Percentiles rank a stretch among this genome's conserved stretches.
Conservation (phyloP, 2,113 vertebrate species). For the Pagrus major region DNA sequence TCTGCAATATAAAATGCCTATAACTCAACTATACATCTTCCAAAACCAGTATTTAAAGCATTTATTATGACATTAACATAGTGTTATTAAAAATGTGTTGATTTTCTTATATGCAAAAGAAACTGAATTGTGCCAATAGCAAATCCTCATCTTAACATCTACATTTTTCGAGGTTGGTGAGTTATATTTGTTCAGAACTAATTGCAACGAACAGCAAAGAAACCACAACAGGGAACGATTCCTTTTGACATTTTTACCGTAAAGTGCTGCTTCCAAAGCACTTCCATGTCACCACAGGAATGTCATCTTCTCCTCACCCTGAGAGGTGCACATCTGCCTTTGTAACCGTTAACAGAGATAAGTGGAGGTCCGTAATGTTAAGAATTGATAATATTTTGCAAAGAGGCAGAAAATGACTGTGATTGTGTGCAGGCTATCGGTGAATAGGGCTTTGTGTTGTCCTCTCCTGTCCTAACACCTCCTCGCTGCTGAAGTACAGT, state of each 20-base stretch:
- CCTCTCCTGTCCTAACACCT: conserved; percentile 43
- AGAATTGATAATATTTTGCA: conserved; percentile 72
- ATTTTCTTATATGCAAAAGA: not conserved
- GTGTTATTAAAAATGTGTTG: not conserved
- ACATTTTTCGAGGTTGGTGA: conserved; percentile 54
- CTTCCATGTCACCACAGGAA: conserved; percentile 63
- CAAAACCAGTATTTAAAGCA: not conserved
- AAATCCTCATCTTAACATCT: not conserved
- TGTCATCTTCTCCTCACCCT: conserved; percentile 59
- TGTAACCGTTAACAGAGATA: conserved; percentile 62
- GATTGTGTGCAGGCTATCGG: conserved; percentile 61
- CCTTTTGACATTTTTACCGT: conserved; percentile 63
- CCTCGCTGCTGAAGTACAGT: conserved; percentile 22
- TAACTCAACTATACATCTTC: not conserved
- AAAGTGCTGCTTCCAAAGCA: conserved; percentile 52
- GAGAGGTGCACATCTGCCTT: conserved; percentile 53
- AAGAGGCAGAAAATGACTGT: conserved; percentile 65
- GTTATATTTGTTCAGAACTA: not conserved
- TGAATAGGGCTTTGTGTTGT: conserved; percentile 63
- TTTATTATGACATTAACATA: not conserved
- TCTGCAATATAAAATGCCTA: not conserved
- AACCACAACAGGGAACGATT: conserved; percentile 30
- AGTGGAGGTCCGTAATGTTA: conserved; percentile 61
- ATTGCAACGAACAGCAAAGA: conserved; percentile 25
- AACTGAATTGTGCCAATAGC: not conserved